Base-by-base conservation (phyloP, 2,888 invertebrate species). In the Dynastes tityus region DNA sequence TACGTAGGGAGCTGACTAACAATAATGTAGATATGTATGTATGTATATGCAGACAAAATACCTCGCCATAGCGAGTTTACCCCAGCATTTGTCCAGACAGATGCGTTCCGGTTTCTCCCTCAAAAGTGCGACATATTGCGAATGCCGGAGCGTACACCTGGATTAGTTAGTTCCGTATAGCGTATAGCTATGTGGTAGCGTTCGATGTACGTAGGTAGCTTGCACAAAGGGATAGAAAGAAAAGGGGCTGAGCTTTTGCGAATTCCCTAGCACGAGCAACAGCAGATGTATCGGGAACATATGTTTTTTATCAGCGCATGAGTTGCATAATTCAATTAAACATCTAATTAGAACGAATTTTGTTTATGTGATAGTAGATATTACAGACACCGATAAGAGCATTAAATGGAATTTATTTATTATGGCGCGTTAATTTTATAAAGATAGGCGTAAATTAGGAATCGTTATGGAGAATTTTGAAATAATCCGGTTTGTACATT, bases 31-130 rank as follows among this genome's bases (percentile, higher is more conserved):
- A 22, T 22, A 22, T 22, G 22, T 22, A 22, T 22, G 22, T 32
- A 49, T 29, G 51, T 51, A 2, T 29, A 22, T 68, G 13, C 3
- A 51, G 68, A 29, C 27, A 13, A 49, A 68, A 68, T 68, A 68
- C 68, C 68, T 68, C 51, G 51, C 51, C 9, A 6, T n/a, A 27
- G n/a, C 40, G n/a, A 27, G 27, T n/a, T 51, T 9, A 45, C 65
- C 65, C 65, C 45, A 45, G 49, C 27, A 51, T 49, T 68, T 51
- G 53, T 68, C 51, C 29, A 45, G 65, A 68, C 68, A 68, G 68
- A 68, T 68, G 68, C 49, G 68, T 68, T 68, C 53, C 68, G 49
- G 68, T 68, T 68, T 51, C 68, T 68, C 68, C 68, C 68, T 22
- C 29, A 13, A 9, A 29, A 51, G 22, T 32, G 32, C 68, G 68